Base-by-base conservation (phyloP, 2,797 vertebrate species). In the Hypotaenidia philippensis region DNA sequence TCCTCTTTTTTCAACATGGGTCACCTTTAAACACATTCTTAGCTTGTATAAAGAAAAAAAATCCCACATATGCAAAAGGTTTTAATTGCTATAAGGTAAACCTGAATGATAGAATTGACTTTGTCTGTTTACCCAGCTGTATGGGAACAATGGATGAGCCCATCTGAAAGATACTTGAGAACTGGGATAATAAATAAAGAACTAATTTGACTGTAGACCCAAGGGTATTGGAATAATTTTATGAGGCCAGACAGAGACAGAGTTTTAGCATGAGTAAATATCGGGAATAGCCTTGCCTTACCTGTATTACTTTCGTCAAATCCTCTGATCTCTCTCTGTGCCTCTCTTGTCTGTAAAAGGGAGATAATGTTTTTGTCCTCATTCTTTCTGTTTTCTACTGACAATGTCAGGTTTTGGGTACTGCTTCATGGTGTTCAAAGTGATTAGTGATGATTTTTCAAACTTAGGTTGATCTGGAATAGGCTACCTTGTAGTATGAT, bases 111-210 rank as follows among this genome's bases (percentile, higher is more conserved):
- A 70, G 71, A 90, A 92, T 85, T 93, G 84, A 87, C 87, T 94
- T 91, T 87, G 87, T 95, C 91, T 97, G 92, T 97, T 97, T 97
- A 93, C 91, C 65, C 92, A 95, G 92, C 92, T 96, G 93, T 87
- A 91, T 2, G 1, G 78, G 69, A 92, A 85, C 93, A 96, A 86
- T 93, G 87, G 79, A 87, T 85, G 76, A 96, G 69, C 64, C 57
- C 45, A 45, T 85, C 65, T 91, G 82, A 96, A 96, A 93, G 87
- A 91, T 94, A 94, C 93, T 94, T 92, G 79, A 92, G 88, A 92
- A 91, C 47, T 32, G 53, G 89, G 75, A 87, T 94, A 96, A 93
- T 97, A 96, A 96, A 96, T 95, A 95, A 93, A 93, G 87, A 93
- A 91, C 55, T 96, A 92, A 97, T 96, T 96, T 94, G 89, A 68